phyloP scores from a whole-genome alignment of 2,797 vertebrate genomes.

The Liparis tanakae region DNA sequence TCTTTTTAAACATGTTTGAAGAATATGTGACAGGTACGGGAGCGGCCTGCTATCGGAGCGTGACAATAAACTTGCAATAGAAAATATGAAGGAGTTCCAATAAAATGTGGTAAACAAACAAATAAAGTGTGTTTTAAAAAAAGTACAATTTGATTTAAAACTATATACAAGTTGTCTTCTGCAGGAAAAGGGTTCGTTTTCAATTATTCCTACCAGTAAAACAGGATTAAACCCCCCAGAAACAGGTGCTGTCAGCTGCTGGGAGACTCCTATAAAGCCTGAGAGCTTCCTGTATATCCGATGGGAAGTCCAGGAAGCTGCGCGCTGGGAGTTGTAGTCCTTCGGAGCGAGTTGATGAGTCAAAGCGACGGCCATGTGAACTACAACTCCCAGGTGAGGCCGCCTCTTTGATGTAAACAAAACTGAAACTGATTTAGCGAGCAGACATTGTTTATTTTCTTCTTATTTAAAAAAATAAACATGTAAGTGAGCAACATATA shows the following conservation, averaged over 20 bases:
- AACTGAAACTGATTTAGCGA: slow-evolving; percentile 83
- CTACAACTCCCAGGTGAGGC: slow-evolving; percentile 80
- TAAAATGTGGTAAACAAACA: neutral
- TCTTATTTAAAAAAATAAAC: too few species aligned
- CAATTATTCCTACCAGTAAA: neutral
- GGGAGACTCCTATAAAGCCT: neutral
- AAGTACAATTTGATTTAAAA: neutral
- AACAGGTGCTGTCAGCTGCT: neutral
- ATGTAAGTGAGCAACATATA: neutral
- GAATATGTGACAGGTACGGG: too few species aligned
- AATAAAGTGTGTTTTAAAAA: neutral
- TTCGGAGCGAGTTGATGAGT: neutral
- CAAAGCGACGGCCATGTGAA: slow-evolving; percentile 18
- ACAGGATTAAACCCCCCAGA: neutral
- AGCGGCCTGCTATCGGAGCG: too few species aligned
- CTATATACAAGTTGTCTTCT: neutral
- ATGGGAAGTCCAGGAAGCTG: slow-evolving; percentile 46
- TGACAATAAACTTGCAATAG: neutral
- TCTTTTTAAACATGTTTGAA: too few species aligned
- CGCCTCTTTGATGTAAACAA: slow-evolving; percentile 82
- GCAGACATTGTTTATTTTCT: slow-evolving; percentile 24
- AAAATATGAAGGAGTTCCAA: neutral
- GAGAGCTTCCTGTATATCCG: slow-evolving; percentile 56
- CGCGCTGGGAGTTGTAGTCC: slow-evolving; percentile 79
- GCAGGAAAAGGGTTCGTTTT: neutral